Conservation (phyloP, 2,113 vertebrate species). For the Spea multiplicata region DNA sequence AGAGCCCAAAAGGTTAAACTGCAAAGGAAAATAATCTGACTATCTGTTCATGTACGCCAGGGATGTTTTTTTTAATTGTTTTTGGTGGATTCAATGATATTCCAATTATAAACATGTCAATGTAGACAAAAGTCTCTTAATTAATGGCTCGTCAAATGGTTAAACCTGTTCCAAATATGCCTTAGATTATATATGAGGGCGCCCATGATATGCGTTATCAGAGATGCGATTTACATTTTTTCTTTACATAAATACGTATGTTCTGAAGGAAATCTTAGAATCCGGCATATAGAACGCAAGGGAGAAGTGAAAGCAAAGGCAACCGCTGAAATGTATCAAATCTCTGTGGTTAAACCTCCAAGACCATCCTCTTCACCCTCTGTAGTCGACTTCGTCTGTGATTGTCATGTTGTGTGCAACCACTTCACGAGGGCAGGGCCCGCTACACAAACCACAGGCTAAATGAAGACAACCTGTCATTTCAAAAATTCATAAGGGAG, state of each 20-base stretch:
- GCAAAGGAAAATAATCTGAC: too few species aligned
- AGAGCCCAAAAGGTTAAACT: too few species aligned
- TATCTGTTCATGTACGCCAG: too few species aligned
- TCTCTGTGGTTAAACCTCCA: conserved; percentile 54
- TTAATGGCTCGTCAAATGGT: too few species aligned
- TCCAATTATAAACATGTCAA: too few species aligned
- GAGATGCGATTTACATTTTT: neutral
- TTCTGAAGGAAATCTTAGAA: neutral
- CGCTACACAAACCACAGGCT: conserved; percentile 52
- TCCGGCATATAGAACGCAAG: neutral
- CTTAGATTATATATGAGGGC: too few species aligned
- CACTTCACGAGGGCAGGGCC: conserved; percentile 51
- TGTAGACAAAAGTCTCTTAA: too few species aligned
- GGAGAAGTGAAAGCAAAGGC: conserved; percentile 18
- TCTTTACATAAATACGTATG: neutral
- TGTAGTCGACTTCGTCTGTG: conserved; percentile 31
- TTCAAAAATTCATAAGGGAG: conserved; percentile 55
- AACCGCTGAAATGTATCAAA: conserved; percentile 34
- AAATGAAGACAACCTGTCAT: conserved; percentile 56
- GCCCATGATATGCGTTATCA: too few species aligned
- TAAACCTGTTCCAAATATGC: too few species aligned
- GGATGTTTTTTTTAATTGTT: too few species aligned
- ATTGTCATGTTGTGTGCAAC: conserved; percentile 50
- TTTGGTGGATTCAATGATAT: too few species aligned
- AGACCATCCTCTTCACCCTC: conserved; percentile 49